phyloP scores from a whole-genome alignment of 2,797 vertebrate species.

The Acanthurus tractus region DNA sequence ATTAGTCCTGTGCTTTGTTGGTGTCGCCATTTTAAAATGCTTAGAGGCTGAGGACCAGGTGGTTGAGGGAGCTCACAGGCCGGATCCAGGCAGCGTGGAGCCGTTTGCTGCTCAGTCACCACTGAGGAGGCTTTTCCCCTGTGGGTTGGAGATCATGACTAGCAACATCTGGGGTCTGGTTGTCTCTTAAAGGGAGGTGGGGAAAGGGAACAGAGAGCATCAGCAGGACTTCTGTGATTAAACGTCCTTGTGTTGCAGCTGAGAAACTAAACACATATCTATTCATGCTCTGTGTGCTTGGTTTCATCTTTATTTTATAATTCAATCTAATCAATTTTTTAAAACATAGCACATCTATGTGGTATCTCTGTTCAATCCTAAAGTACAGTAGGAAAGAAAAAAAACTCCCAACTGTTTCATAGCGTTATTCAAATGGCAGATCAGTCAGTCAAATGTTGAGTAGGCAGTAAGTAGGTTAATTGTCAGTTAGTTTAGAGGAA shows the following conservation, averaged over 20 bases:
- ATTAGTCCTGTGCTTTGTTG: slow-evolving; percentile 65
- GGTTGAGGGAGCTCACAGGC: slow-evolving; percentile 53
- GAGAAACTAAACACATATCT: slow-evolving; percentile 7
- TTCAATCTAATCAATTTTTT: neutral
- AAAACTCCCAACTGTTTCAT: slow-evolving; percentile 2
- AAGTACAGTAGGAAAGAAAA: slow-evolving; percentile 23
- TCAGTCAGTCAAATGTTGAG: slow-evolving; percentile 57
- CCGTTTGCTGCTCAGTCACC: slow-evolving; percentile 51
- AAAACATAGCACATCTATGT: neutral
- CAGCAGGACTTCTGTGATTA: slow-evolving; percentile 19
- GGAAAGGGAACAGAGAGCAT: slow-evolving; percentile 23
- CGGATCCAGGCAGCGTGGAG: slow-evolving; percentile 54
- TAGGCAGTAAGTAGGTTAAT: slow-evolving; percentile 66
- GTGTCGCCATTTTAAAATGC: slow-evolving; percentile 61
- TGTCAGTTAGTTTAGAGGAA: slow-evolving; percentile 75
- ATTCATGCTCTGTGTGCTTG: neutral
- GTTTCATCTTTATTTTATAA: slow-evolving; percentile 20
- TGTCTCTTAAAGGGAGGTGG: slow-evolving; percentile 45
- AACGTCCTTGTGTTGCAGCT: slow-evolving; percentile 10
- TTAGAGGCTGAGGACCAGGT: slow-evolving; percentile 77
- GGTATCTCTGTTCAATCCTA: neutral
- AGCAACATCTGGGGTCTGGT: slow-evolving; percentile 76
- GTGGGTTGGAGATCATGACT: slow-evolving; percentile 68
- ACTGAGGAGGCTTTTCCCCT: slow-evolving; percentile 68
- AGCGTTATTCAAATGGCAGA: slow-evolving; percentile 39